Base-by-base conservation (phyloP, 2,888 invertebrate genomes). In the Heteromurus nitidus region DNA sequence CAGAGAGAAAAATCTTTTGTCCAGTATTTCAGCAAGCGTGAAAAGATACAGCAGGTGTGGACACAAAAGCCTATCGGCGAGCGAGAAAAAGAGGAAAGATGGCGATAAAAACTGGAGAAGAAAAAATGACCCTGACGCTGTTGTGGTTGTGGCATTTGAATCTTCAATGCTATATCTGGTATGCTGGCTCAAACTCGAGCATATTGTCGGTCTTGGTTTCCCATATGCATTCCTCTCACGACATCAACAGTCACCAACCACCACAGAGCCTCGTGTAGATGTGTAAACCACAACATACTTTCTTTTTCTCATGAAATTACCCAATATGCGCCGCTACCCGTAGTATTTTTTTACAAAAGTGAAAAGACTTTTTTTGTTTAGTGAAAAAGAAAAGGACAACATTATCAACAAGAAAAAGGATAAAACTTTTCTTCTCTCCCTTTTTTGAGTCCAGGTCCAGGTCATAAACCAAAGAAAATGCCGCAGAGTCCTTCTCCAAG, bases 261-360 rank as follows among this genome's bases (percentile, higher is more conserved):
- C n/a, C n/a, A 36, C 36, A 36, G 13, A 47, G 47, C 3, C 11
- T 16, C 7, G 18, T 3, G 47, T 7, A 47, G 18, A 9, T 47
- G n/a, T 16, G n/a, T 11, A n/a, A 36, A 36, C 36, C 18, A 36
- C 36, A 36, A 36, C 5, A 13, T 13, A 36, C 36, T 47, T 47
- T 22, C 18, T 53, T 36, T 31, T 58, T 24, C 69, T 50, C 31
- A 68, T 31, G 36, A 69, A 69, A n/a, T 69, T 69, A 55, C 18
- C 67, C 67, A 68, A 67, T 47, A 5, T 47, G n/a, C n/a, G n/a
- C n/a, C n/a, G n/a, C n/a, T n/a, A n/a, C n/a, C n/a, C 31, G 64
- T 20, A 2, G 11, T 7, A 24, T 24, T 26, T 11, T 60, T 24
- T 24, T 9, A n/a, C n/a, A n/a, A n/a, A n/a, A 13, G 16, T 22